Evolutionary conservation across 2,888 invertebrate genomes (phyloP), one percentile per base, ranked within the genome.

Genomic region (Ernsta delagoae): DNA sequence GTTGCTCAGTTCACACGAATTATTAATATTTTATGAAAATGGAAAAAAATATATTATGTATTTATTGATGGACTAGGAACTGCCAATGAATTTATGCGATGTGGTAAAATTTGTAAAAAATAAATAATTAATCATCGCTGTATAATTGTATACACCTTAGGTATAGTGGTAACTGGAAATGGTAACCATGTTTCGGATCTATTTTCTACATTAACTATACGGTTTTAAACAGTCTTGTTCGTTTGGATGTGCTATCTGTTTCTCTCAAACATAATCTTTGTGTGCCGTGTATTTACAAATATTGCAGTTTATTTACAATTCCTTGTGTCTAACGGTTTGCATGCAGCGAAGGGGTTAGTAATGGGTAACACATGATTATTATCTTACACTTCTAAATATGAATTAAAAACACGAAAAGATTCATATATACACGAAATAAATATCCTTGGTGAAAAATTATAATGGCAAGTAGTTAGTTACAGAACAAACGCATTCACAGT

Each of bases 381-480:
- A 70, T 79, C 85, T 84, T 87, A 85, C 80, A 80, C 77, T 80
- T 82, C 84, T 87, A 87, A 80, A 77, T 77, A 70, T 39, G 76
- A 31, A 82, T 75, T 73, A 70, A 63, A 71, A 73, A 36, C 56
- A 68, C 65, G 61, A 73, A 74, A 74, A 70, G 71, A 73, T 71
- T 70, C 71, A 76, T 75, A 78, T 78, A 78, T 75, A 78, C 74
- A 79, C 72, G 71, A 73, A 77, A 92, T 90, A 92, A 92, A 92
- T 92, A 92, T 87, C 87, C 87, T 89, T 92, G 89, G 88, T 88
- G 90, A 91, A 89, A 86, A 85, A 85, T 24, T 84, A 86, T 85
- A 86, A 92, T 92, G 92, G 93, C 93, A 93, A 92, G 92, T 92
- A 84, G 89, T 90, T 92, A 91, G 87, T 89, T 83, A 86, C 77